phyloP scores from a whole-genome alignment of 2,888 invertebrate species.

The Aspidiotus rigidus region DNA sequence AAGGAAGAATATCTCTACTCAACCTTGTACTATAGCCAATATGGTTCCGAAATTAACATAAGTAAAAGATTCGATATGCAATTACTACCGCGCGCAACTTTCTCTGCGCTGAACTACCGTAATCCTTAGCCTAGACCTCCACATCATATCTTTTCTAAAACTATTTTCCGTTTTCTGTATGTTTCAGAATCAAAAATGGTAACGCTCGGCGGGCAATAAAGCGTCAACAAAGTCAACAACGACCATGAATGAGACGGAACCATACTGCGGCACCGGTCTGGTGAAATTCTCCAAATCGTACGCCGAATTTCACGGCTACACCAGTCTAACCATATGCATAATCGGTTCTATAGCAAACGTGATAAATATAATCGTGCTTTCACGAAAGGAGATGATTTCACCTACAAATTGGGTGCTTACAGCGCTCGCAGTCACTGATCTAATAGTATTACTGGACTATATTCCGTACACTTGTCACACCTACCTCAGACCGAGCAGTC shows the following conservation, averaged over 20 bases:
- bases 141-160: too few species aligned
- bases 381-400: constrained; percentile 80
- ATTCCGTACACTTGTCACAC: constrained; percentile 79
- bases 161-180: background rate
- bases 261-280: constrained; percentile 35
- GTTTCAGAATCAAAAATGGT: background rate
- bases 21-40: too few species aligned
- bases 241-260: constrained; percentile 17
- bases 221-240: background rate
- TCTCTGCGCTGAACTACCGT: too few species aligned
- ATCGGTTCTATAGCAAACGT: constrained; percentile 84
- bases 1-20: too few species aligned
- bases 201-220: background rate
- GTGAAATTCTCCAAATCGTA: constrained; percentile 49
- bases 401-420: constrained; percentile 87
- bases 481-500: constrained; percentile 52
- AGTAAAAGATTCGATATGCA: too few species aligned
- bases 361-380: constrained; percentile 83
- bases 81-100: too few species aligned
- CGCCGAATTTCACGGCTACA: constrained; percentile 69
- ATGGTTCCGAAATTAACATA: too few species aligned
- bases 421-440: constrained; percentile 80
- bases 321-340: constrained; percentile 75
- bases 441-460: constrained; percentile 90
- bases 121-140: too few species aligned